Evolutionary conservation across 2,888 invertebrate genomes (phyloP), one percentile per base, ranked within the genome.

Genomic region (Lumbricus terrestris): DNA sequence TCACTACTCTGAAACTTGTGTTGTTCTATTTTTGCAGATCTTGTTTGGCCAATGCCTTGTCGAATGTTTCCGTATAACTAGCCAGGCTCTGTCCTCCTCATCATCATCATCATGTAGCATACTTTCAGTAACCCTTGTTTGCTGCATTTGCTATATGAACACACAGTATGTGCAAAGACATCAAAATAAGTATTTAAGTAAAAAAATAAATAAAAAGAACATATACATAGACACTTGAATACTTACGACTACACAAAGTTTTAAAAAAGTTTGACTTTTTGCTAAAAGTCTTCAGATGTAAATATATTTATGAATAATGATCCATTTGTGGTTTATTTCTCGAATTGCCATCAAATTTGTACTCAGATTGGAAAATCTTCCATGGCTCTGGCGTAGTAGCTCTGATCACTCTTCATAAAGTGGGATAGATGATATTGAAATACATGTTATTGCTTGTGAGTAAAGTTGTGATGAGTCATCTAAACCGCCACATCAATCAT

Each of bases 11-110:
- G 83, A 38, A 85, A 6, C n/a, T 23, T 82, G 20, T 47, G 47
- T 20, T 34, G 34, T 88, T 89, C 82, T 91, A 91, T 91, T 90
- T 54, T 88, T 93, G 90, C 94, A 94, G 94, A 94, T 91, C 90
- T 94, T 91, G 93, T 93, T 85, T 94, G 94, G 94, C 94, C 94
- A n/a, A 90, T 94, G 90, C 93, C 94, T 35, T 93, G 93, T 38
- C 92, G 93, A 91, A 92, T 94, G 88, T 94, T 94, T 90, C 94
- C 94, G 11, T 94, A 94, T 93, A 94, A 93, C 92, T 94, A 82
- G 92, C 38, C 42, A 40, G 29, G 23, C 40, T 88, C 89, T 35
- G 6, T 69, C n/a, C n/a, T n/a, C n/a, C 69, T 69, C n/a, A 29
- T 69, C 69, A 29, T 69, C 69, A 29, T 69, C 69, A 29, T 69